Evolutionary conservation across 2,113 vertebrate genomes (phyloP).

Genomic region (Mystacornis crossleyi): DNA sequence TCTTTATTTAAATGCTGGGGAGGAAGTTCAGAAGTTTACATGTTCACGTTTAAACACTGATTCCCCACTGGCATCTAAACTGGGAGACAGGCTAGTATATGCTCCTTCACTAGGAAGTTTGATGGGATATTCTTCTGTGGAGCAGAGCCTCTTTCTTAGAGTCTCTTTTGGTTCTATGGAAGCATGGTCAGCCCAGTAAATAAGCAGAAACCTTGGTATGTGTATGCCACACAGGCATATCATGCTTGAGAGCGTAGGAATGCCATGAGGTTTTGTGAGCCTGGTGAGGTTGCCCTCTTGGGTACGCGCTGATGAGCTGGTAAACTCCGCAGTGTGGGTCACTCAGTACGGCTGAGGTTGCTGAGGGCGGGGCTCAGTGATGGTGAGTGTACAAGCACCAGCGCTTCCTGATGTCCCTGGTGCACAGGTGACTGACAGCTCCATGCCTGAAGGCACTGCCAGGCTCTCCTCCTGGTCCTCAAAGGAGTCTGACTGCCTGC

Average conservation of each 20-base stretch:
- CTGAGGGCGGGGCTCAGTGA: fast-evolving
- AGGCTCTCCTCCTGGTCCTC: background rate
- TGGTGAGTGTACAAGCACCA: background rate
- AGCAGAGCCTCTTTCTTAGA: background rate
- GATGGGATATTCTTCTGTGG: background rate
- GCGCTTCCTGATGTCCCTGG: background rate
- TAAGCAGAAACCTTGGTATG: background rate
- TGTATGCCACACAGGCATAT: background rate
- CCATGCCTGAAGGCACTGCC: background rate
- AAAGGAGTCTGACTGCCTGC: background rate
- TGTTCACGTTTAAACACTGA: background rate
- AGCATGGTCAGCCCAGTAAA: background rate
- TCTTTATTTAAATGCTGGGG: background rate
- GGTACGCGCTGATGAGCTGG: background rate
- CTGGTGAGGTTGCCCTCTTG: background rate
- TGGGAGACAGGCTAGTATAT: background rate
- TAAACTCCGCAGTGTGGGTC: background rate
- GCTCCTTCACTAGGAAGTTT: background rate
- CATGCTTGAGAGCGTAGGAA: background rate
- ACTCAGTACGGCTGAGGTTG: background rate
- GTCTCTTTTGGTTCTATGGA: background rate
- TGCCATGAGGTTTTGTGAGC: fast-evolving
- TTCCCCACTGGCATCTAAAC: background rate
- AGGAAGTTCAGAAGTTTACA: background rate
- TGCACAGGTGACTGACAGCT: background rate